Evolutionary conservation across 2,113 vertebrate genomes (phyloP).

Genomic region (Amazona vittata): DNA sequence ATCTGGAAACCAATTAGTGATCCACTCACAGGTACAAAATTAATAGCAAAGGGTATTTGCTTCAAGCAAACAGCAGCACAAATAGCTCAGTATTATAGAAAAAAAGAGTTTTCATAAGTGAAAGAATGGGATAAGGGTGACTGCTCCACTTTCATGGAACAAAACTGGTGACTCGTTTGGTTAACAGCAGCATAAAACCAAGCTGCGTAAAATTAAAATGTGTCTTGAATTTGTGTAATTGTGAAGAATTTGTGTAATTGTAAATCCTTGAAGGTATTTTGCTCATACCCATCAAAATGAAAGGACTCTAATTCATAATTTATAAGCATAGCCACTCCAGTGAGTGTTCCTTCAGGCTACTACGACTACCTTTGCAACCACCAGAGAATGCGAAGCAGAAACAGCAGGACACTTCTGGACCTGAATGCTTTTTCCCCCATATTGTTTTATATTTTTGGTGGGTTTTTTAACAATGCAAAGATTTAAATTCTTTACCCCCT

Average conservation of each 20-base stretch:
- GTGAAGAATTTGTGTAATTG: neutral
- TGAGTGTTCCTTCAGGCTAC: neutral
- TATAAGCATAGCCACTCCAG: neutral
- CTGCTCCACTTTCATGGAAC: neutral
- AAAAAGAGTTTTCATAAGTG: neutral
- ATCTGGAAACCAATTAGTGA: neutral
- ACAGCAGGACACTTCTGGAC: neutral
- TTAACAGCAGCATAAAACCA: neutral
- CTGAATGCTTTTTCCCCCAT: neutral
- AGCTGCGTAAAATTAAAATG: neutral
- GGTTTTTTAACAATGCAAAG: neutral
- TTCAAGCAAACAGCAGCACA: neutral
- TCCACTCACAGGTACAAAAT: neutral
- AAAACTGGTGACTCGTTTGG: neutral
- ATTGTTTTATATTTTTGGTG: neutral
- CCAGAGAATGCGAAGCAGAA: neutral
- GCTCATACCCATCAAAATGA: neutral
- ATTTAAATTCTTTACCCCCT: neutral
- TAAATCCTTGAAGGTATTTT: neutral
- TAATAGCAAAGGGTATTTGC: neutral
- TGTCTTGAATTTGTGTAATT: neutral
- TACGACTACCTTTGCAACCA: neutral
- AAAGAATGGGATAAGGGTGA: neutral
- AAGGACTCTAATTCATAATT: conserved; percentile 12
- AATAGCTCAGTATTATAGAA: neutral